phyloP scores from a whole-genome alignment of 2,797 vertebrate genomes.

The Parauchenoglanis punctatus region DNA sequence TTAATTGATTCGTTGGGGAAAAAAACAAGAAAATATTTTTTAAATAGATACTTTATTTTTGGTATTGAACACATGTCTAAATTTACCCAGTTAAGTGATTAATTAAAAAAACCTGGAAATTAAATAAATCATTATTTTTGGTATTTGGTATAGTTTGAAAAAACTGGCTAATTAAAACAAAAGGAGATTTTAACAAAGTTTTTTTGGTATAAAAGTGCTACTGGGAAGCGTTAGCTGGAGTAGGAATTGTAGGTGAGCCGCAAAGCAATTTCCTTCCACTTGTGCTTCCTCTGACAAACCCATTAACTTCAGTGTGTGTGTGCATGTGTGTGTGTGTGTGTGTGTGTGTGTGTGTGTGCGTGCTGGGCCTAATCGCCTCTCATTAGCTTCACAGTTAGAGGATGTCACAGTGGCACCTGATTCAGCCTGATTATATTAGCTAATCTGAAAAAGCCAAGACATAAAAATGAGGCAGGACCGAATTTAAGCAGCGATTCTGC shows the following conservation, averaged over 20 bases:
- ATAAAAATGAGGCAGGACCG: background rate
- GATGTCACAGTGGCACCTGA: slow-evolving; percentile 19
- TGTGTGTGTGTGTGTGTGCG: background rate
- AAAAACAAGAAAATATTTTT: too few relatives aligned
- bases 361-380: slow-evolving; percentile 35
- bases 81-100: too few relatives aligned
- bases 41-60: too few relatives aligned
- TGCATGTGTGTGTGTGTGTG: background rate
- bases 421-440: slow-evolving; percentile 31
- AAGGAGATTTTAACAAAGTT: too few relatives aligned
- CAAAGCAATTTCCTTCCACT: slow-evolving; percentile 10
- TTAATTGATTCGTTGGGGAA: too few relatives aligned
- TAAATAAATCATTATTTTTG: background rate
- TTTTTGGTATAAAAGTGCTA: background rate
- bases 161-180: background rate
- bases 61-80: too few relatives aligned
- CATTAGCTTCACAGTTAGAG: slow-evolving; percentile 32
- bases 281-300: slow-evolving; percentile 35
- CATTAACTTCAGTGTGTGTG: slow-evolving; percentile 22
- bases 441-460: slow-evolving; percentile 24
- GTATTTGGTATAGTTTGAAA: background rate
- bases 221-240: background rate
- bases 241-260: background rate
- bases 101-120: too few relatives aligned
- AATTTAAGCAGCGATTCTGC: slow-evolving; percentile 10